A percentile compares a stretch with the other conserved stretches of the same genome.
These are phyloP conservation scores for Blennius ocellaris DNA, from an alignment of 2,113 vertebrate genomes.

Conservation along the genomic window DNA sequence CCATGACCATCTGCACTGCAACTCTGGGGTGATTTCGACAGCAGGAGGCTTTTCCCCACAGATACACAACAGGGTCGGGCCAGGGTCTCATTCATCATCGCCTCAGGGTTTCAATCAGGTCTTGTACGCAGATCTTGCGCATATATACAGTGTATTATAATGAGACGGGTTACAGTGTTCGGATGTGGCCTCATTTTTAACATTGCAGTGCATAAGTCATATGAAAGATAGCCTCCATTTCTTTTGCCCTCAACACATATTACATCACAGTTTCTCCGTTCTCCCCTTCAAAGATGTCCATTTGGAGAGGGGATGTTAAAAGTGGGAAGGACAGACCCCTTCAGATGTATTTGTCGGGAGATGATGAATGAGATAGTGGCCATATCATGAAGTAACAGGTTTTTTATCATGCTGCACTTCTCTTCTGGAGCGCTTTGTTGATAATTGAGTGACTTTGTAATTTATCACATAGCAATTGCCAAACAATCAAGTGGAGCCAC, in stretches of 20 bases:
- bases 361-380: constrained; percentile 54
- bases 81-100: constrained; percentile 56
- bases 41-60: constrained; percentile 14
- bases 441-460: constrained; percentile 54
- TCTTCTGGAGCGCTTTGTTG: constrained; percentile 50
- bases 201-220: constrained; percentile 47
- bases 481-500: constrained; percentile 19
- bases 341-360: constrained; percentile 14
- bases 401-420: constrained; percentile 30
- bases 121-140: constrained; percentile 41
- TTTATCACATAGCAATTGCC: constrained; percentile 50
- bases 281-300: not conserved
- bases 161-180: constrained; percentile 15
- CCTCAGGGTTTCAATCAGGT: constrained; percentile 20
- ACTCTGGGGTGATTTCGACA: constrained; percentile 36
- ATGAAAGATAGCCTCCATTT: constrained; percentile 30
- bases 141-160: constrained; percentile 18
- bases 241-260: constrained; percentile 14
- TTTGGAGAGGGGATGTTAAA: constrained; percentile 9
- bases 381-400: constrained; percentile 49
- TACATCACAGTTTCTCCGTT: constrained; percentile 7
- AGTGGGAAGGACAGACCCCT: constrained; percentile 19
- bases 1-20: constrained; percentile 35
- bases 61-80: not conserved
- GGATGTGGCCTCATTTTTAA: constrained; percentile 56